phyloP scores from a whole-genome alignment of 2,888 invertebrate genomes.

The Sarcophaga carnaria region DNA sequence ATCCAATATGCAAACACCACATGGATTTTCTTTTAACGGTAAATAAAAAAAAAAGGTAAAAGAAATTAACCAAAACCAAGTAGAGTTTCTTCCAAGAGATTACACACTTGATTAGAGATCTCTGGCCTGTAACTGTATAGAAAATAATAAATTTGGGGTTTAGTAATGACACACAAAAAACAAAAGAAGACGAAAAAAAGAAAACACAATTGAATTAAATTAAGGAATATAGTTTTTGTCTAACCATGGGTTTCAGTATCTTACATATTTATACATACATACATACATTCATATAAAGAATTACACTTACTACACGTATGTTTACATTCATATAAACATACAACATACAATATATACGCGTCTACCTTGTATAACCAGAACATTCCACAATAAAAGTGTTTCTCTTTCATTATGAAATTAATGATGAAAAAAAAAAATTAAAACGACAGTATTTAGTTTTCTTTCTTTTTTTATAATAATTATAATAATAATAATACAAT shows the following conservation, averaged over 20 bases:
- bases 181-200: background rate
- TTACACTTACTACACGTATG: background rate
- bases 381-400: constrained; percentile 62
- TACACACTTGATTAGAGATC: constrained; percentile 37
- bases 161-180: background rate
- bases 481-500: background rate
- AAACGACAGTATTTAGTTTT: constrained; percentile 56
- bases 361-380: constrained; percentile 56
- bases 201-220: constrained; percentile 8
- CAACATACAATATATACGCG: background rate
- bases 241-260: constrained; percentile 64
- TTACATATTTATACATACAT: constrained; percentile 60
- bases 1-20: constrained; percentile 25
- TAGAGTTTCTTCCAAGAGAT: constrained; percentile 43
- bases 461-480: constrained; percentile 33
- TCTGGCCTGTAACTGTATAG: background rate
- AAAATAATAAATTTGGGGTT: background rate
- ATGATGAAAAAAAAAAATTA: constrained; percentile 18
- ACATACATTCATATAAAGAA: constrained; percentile 54
- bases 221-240: background rate
- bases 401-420: background rate
- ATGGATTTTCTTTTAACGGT: constrained; percentile 47
- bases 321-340: constrained; percentile 33
- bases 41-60: constrained; percentile 42
- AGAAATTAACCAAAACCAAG: constrained; percentile 21